Percentiles rank a stretch among this genome's conserved stretches.
Conservation (phyloP, 2,888 invertebrate species). For the Minunthozetes semirufus region DNA sequence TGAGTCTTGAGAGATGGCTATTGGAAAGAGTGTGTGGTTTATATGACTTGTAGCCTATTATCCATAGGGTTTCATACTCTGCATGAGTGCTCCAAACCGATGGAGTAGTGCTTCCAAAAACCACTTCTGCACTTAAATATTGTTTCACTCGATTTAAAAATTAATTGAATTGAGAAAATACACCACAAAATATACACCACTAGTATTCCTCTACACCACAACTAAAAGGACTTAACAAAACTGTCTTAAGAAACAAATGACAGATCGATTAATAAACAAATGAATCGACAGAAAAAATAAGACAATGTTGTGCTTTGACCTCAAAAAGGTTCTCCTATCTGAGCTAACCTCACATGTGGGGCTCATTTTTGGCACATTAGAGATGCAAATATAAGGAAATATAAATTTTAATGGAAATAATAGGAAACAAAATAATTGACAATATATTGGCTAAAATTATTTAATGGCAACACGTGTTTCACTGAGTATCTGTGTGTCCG, state of each 20-base stretch:
- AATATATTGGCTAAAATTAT: slow-evolving; percentile 15
- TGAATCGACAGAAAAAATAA: too few relatives aligned
- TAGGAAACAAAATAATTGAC: neutral
- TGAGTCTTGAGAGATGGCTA: neutral
- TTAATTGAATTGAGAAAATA: slow-evolving; percentile 10
- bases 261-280: too few relatives aligned
- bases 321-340: too few relatives aligned
- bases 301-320: too few relatives aligned
- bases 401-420: neutral
- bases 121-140: neutral
- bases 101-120: neutral
- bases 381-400: slow-evolving; percentile 1
- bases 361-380: too few relatives aligned
- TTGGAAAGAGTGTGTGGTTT: slow-evolving; percentile 12
- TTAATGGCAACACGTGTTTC: slow-evolving; percentile 19
- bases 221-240: too few relatives aligned
- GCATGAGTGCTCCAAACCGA: slow-evolving; percentile 1
- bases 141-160: neutral
- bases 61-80: slow-evolving; percentile 18
- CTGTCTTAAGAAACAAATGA: too few relatives aligned
- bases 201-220: too few relatives aligned
- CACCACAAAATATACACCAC: neutral
- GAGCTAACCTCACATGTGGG: too few relatives aligned
- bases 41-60: neutral
- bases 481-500: slow-evolving; percentile 11